Base-by-base conservation (phyloP, 1,140 invertebrate genomes). In the Seison nebaliae region DNA sequence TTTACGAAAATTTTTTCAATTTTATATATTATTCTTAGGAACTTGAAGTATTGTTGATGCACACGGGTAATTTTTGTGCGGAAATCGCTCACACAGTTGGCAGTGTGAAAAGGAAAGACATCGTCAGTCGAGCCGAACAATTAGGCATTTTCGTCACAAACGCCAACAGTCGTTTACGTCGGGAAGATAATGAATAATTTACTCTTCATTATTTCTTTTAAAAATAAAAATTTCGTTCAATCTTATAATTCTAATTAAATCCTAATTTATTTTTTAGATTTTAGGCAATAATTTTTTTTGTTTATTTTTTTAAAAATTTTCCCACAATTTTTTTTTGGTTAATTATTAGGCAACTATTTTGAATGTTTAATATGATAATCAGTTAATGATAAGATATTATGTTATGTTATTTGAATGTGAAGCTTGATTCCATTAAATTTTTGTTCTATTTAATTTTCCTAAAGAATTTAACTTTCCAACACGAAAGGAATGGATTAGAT, bases 41-140 rank as follows among this genome's bases (percentile, higher is more conserved):
- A 63, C 62, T 98, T 43, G 86, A 98, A 64, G 76, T 94, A 46
- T 62, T 98, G 26, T 71, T 98, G 70, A 96, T 96, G 88, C 81
- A 94, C 57, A 96, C 94, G 60, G 67, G 81, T 32, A 77, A 77
- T 48, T 96, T 75, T 62, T 86, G 81, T 51, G 91, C 76, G 28
- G 91, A 96, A 64, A 91, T 98, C 48, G 81, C 80, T 2, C 83
- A 91, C 53, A 77, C 69, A 19, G 84, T 96, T 1, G 88, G 80
- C 30, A 79, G 81, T 22, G 86, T 83, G 61, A 94, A 91, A 53
- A 69, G 91, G 26, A 88, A 88, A 64, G 60, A 66, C 2, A 93
- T 98, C 46, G 80, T 94, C 22, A 81, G 93, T 60, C 67, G 88
- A 48, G 88, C 88, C 5, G 76, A 84, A 55, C 83, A 94, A 57